Base-by-base conservation (phyloP, 92 coral and sea anemone genomes). In the Virgularia gustaviana region DNA sequence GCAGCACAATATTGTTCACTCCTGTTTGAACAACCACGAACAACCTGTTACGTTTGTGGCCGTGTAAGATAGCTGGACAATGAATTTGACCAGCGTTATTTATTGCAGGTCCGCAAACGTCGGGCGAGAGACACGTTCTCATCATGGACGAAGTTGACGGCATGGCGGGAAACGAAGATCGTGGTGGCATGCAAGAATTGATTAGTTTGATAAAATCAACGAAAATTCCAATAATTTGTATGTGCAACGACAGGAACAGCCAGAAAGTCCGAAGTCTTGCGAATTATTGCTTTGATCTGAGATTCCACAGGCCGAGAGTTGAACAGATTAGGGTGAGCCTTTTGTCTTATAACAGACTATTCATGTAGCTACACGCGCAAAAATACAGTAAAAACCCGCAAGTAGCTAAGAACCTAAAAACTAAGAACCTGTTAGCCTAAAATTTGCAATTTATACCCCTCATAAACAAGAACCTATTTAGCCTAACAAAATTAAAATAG, bases 121-220 rank as follows among this genome's bases (percentile, higher is more conserved):
- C 86, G 19, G 76, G 87, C 3, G 81, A 78, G 24, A 87, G 79
- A 42, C 97, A 91, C 42, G 90, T 84, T 18, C 88, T 91, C 15
- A 66, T 91, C 42, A 91, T 91, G 97, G 97, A 91, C 57, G 97
- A 91, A 36, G 97, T 91, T 12, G 97, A 91, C 36, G 97, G 97
- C 1, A 91, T 91, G 97, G 96, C 97, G 30, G 97, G 97, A 19
- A 91, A 89, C 73, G 97, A 91, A 70, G 97, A 88, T 85, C 78
- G 97, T 52, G 97, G 97, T 3, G 97, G 97, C n/a, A 81, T 91
- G 87, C 96, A 89, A 78, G 97, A 91, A 81, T 85, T 91, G 20
- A 91, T 91, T 35, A 70, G 86, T 16, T 73, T 91, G 77, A 89
- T 91, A 30, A 91, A 91, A 68, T 80, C 74, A 55, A 63, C 87